These are phyloP conservation scores for Hippocampus abdominalis DNA, from an alignment of 2,113 vertebrate genomes.

Conservation along the genomic window DNA sequence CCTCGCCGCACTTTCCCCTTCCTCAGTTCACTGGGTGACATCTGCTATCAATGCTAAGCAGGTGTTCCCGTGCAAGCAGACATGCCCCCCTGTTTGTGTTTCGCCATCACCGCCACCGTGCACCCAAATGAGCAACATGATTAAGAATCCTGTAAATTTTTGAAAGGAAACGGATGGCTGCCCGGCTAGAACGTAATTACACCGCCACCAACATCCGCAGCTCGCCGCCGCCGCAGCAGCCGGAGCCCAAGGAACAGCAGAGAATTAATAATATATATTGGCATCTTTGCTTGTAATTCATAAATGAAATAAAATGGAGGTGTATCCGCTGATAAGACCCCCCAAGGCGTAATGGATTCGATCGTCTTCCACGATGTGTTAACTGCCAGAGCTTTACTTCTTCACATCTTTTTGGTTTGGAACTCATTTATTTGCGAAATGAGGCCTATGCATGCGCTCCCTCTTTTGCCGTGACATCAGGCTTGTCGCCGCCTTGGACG, in stretches of 20 bases:
- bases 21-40: conserved; percentile 95
- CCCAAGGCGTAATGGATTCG: conserved; percentile 58
- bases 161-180: conserved; percentile 99
- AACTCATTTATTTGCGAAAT: conserved; percentile 56
- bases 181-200: conserved; percentile 99
- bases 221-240: conserved; percentile 62
- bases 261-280: conserved; percentile 99
- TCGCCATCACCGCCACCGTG: conserved; percentile 87
- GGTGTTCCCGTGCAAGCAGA: conserved; percentile 98
- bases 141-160: conserved; percentile 99
- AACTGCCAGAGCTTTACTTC: conserved; percentile 17
- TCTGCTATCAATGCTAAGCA: conserved; percentile 99
- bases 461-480: conserved; percentile 38
- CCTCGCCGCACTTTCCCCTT: conserved; percentile 50
- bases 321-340: conserved; percentile 84
- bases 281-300: conserved; percentile 96
- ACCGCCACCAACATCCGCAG: conserved; percentile 91
- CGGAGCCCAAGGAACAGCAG: conserved; percentile 87
- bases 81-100: conserved; percentile 97
- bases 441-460: conserved; percentile 41
- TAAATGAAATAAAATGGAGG: conserved; percentile 97
- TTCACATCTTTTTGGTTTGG: conserved; percentile 16
- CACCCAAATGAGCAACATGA: conserved; percentile 98
- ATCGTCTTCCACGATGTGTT: conserved; percentile 50
- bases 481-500: conserved; percentile 46